Base-by-base conservation (phyloP, 2,797 vertebrate genomes). In the Acanthiza pusilla region DNA sequence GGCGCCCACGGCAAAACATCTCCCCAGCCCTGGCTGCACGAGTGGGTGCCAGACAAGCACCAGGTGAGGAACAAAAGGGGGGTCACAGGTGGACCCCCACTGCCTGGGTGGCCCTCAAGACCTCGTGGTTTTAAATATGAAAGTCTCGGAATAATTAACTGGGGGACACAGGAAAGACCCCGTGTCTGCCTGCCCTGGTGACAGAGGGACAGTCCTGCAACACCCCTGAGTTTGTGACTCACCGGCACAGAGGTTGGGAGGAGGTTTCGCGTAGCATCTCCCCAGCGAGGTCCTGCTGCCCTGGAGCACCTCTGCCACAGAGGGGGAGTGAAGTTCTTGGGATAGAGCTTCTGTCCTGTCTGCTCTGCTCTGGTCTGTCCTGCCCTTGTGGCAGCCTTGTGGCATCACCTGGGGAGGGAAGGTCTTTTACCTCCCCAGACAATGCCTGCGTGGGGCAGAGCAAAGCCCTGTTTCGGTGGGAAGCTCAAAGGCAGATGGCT, bases 251-350 rank as follows among this genome's bases (percentile, higher is more conserved):
- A 4, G 8, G 0, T 2, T 25, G 15, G 29, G 13, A 38, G 8
- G 7, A 3, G 11, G 20, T 11, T 76, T 60, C 29, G 10, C 1
- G 0, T 51, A 47, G 34, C 47, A 14, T 3, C 26, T 45, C 50
- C 55, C 7, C 48, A 38, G 32, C 1, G 1, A n/a, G 5, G 2
- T 11, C 27, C 65, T 15, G 23, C 38, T 16, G 12, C 17, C 23
- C 40, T 17, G 23, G 9, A 11, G 6, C 25, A 9, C 5, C 40
- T 3, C 2, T 15, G 8, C 7, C 3, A 2, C 50, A 48, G 65
- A 51, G 6, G 14, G 1, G 2, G 10, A 13, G 11, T 0, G 0
- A 0, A 3, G 10, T 1, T 34, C 55, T 38, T 54, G 5, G 11
- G 36, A 11, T 0, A 4, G 12, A 5, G 17, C 19, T 34, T 4